A percentile compares a stretch with the other conserved stretches of the same genome.
phyloP scores from a whole-genome alignment of 2,113 vertebrate species.

The Ia io region DNA sequence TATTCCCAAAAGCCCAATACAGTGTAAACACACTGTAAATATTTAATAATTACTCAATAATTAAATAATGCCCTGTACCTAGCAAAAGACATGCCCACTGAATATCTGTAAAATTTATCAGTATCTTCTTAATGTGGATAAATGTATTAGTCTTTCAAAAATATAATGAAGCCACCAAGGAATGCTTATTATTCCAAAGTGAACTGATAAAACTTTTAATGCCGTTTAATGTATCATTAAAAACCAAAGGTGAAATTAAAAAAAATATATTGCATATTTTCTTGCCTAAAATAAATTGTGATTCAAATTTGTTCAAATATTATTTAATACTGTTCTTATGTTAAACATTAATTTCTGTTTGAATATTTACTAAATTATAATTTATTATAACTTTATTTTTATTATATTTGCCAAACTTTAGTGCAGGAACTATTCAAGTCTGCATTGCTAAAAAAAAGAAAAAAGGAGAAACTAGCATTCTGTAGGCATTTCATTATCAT shows the following conservation, averaged over 20 bases:
- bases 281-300: neutral
- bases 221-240: neutral
- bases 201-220: neutral
- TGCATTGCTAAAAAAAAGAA: neutral
- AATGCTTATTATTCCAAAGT: constrained; percentile 26
- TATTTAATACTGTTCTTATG: neutral
- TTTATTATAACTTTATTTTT: neutral
- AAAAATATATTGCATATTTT: neutral
- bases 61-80: neutral
- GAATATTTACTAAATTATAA: neutral
- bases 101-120: constrained; percentile 23
- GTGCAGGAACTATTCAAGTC: neutral
- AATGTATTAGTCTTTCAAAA: neutral
- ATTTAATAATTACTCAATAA: constrained; percentile 7
- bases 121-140: constrained; percentile 15
- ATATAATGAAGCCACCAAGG: neutral
- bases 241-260: neutral
- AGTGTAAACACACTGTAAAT: neutral
- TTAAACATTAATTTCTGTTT: constrained; percentile 28
- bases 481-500: neutral
- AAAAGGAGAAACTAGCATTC: neutral
- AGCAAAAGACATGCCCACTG: neutral
- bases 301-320: constrained; percentile 46
- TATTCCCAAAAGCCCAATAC: neutral
- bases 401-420: neutral